These are phyloP conservation scores for Nephrotoma appendiculata DNA, from an alignment of 2,888 invertebrate genomes.

Conservation along the genomic window DNA sequence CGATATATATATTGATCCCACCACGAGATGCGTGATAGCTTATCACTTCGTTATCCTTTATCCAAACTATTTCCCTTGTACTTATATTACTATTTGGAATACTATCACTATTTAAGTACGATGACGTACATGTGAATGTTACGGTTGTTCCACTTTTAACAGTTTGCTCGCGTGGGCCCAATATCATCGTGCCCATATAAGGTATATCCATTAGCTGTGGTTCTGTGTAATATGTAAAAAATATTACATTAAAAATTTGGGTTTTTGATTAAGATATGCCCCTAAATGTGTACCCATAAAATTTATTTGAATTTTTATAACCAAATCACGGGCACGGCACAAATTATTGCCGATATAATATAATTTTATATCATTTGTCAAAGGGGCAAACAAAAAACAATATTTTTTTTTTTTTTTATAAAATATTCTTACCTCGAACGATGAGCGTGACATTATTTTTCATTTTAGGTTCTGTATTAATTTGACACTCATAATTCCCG, in stretches of 20 bases:
- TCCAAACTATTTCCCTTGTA: background rate
- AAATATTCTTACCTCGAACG: slow-evolving; percentile 3
- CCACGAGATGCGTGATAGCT: slow-evolving; percentile 4
- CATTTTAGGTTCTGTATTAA: slow-evolving; percentile 8
- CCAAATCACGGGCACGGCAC: background rate
- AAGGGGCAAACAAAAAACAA: background rate
- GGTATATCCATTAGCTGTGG: slow-evolving; percentile 5
- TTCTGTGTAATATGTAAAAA: background rate
- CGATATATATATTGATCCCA: slow-evolving; percentile 1
- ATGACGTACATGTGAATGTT: background rate
- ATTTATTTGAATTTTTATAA: background rate
- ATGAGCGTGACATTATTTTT: slow-evolving; percentile 7
- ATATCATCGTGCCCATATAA: slow-evolving; percentile 1
- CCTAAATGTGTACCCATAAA: background rate
- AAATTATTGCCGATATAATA: background rate
- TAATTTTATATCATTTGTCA: background rate
- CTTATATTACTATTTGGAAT: background rate
- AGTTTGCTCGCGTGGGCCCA: slow-evolving; percentile 3
- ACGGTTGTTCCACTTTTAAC: background rate
- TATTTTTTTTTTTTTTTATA: background rate
- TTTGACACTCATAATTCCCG: slow-evolving; percentile 8
- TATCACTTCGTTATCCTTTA: background rate
- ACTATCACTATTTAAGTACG: background rate
- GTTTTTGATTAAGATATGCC: too few species aligned
- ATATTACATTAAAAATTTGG: too few species aligned